A percentile compares a stretch with the other conserved stretches of the same genome.
Conservation (phyloP, 2,113 vertebrate species). For the Muntiacus muntjak region DNA sequence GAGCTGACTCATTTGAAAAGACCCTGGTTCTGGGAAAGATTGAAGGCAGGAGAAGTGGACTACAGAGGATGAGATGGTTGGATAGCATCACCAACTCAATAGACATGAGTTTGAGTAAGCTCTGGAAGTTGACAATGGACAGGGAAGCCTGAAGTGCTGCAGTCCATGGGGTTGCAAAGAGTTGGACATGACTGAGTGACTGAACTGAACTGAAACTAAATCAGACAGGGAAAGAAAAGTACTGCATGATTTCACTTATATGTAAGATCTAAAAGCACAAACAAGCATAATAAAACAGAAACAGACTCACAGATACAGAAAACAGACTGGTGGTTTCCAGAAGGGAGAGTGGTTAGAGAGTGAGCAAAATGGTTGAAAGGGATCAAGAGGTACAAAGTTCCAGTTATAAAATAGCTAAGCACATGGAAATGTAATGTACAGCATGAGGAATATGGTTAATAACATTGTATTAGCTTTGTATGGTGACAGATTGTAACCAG, state of each 20-base stretch:
- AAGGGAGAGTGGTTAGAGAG: background rate
- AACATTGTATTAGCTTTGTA: background rate
- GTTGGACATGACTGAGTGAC: background rate
- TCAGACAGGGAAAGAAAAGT: background rate
- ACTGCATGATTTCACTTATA: background rate
- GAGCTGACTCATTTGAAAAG: background rate
- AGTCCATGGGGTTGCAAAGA: background rate
- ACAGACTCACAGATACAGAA: background rate
- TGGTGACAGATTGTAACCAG: background rate
- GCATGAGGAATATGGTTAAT: background rate
- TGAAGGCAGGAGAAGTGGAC: background rate
- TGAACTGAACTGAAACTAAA: background rate
- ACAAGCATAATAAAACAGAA: background rate
- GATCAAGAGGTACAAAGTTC: background rate
- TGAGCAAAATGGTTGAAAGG: background rate
- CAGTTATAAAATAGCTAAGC: background rate
- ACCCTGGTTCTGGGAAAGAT: background rate
- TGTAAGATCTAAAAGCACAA: background rate
- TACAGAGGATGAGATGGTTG: background rate
- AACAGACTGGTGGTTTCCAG: background rate
- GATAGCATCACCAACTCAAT: background rate
- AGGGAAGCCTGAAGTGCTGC: background rate
- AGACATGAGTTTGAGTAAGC: background rate
- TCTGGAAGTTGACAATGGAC: background rate
- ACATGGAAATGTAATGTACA: background rate